Evolutionary conservation across 2,888 invertebrate genomes (phyloP).

Genomic region (Catocala sponsa): DNA sequence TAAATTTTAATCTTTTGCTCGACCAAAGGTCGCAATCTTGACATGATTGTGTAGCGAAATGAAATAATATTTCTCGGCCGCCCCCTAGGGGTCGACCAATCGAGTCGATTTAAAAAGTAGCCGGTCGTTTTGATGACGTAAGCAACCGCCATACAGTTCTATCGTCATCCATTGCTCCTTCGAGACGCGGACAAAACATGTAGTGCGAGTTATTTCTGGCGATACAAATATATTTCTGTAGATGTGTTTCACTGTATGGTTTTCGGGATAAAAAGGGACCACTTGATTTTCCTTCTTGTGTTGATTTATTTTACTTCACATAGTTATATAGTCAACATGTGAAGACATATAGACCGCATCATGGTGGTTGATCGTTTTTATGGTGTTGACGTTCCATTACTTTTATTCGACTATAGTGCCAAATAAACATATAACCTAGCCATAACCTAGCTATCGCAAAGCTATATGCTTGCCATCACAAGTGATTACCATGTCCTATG

Average conservation of each 20-base stretch:
- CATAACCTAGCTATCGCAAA: no score
- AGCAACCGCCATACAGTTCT: constrained; percentile 5
- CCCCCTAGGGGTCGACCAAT: constrained; percentile 17
- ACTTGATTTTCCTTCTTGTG: not conserved
- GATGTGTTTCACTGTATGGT: not conserved
- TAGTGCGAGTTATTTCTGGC: not conserved
- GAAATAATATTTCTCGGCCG: constrained; percentile 34
- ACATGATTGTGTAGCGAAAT: constrained; percentile 32
- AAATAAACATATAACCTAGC: no score
- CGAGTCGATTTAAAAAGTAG: constrained; percentile 34
- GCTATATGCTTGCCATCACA: no score
- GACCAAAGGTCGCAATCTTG: constrained; percentile 5
- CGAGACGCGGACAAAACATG: constrained; percentile 16
- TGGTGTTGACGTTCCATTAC: no score
- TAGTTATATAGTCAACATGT: no score
- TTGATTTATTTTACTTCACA: not conserved
- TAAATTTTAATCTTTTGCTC: not conserved
- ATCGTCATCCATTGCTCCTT: constrained; percentile 22
- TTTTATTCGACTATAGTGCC: no score
- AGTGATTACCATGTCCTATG: no score
- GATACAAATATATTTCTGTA: not conserved
- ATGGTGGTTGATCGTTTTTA: no score
- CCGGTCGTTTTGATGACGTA: constrained; percentile 22
- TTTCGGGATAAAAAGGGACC: not conserved
- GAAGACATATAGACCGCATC: no score